Base-by-base conservation (phyloP, 2,888 invertebrate species). In the Drosophila anomalipes region DNA sequence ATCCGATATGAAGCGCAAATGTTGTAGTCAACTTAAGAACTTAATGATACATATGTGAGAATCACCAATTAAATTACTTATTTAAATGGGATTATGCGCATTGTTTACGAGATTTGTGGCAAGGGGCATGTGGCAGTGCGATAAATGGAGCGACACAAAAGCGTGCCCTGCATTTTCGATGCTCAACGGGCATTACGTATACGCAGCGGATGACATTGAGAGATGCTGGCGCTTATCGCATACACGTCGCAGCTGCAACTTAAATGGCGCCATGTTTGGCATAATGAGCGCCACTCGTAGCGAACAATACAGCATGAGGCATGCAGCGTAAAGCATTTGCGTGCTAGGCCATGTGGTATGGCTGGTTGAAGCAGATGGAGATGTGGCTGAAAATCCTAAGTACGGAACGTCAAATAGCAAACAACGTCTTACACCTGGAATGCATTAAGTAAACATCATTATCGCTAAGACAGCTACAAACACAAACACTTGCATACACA, bases 391-490 rank as follows among this genome's bases (percentile, higher is more conserved):
- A 76, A 88, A 87, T 87, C 74, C 86, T 61, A 74, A 70, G 74
- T 70, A 77, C 63, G 66, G 72, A 81, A 90, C 86, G 83, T 83
- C 86, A 86, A 83, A 86, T 70, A 78, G 84, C 87, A 86, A 90
- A 83, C 83, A 86, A 74, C 81, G 77, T 81, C 87, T 87, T 82
- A 89, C 91, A 90, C 89, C 87, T 87, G 91, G 78, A 91, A 88
- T 88, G 88, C 90, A 88, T 88, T 88, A 89, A 89, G 81, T 84
- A 89, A 91, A 89, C 91, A 91, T 88, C 90, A 89, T 88, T 88
- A 88, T 89, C 85, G 91, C 85, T 73, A 83, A 89, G 87, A 77
- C 78, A 70, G 67, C 67, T 58, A 77, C 73, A 82, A 74, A 30
- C 22, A 56, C 62, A 44, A 57, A 19, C 30, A 12, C 54, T 22